A percentile compares a stretch with the other conserved stretches of the same genome.
These are phyloP conservation scores for Chironomus striatipennis DNA, from an alignment of 1,140 invertebrate species.

Conservation along the genomic window DNA sequence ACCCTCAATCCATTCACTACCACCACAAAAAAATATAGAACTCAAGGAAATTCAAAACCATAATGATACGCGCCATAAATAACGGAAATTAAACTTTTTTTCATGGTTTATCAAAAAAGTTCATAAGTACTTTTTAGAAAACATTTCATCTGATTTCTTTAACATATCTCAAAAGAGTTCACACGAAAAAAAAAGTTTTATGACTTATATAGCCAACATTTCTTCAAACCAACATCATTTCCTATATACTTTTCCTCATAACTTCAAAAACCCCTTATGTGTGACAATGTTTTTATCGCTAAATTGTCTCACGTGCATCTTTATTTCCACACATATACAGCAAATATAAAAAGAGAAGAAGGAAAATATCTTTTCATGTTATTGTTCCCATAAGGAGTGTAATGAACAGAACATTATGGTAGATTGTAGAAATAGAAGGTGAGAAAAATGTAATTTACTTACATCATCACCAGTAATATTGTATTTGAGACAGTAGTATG, in stretches of 20 bases:
- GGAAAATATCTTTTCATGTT: background rate
- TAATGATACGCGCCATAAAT: constrained; percentile 23
- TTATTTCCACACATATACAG: background rate
- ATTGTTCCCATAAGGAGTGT: too few species aligned
- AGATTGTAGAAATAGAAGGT: background rate
- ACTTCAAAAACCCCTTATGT: background rate
- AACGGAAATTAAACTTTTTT: constrained; percentile 19
- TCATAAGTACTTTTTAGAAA: background rate
- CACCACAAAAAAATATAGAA: background rate
- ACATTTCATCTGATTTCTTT: too few species aligned
- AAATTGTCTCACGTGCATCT: constrained; percentile 12
- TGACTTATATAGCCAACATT: background rate
- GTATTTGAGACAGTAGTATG: background rate
- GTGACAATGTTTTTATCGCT: background rate
- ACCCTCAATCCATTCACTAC: too few species aligned
- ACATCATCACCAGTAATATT: too few species aligned
- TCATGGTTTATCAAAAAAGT: background rate
- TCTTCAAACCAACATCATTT: background rate
- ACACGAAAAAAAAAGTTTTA: background rate
- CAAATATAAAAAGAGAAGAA: background rate
- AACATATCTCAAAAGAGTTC: background rate
- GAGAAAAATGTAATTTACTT: background rate
- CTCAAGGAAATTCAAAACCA: background rate
- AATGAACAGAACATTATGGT: too few species aligned
- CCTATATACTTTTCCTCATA: background rate